A percentile compares a stretch with the other conserved stretches of the same genome.
These are phyloP conservation scores for Choreutis nemorana DNA, from an alignment of 2,888 invertebrate species.

Conservation along the genomic window DNA sequence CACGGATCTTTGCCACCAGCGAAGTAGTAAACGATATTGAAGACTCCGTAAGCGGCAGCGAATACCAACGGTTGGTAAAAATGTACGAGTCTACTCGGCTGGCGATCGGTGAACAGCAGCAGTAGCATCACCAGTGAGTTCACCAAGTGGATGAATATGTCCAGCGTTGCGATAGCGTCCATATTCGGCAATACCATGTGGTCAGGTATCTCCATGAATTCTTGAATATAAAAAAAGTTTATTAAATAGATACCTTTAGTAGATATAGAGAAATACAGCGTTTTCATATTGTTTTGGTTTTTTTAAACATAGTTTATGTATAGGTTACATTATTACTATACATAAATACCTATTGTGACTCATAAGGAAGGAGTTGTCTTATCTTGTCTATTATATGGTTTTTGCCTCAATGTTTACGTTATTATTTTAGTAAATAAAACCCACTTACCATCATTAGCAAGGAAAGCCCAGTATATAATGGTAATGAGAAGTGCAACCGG, in stretches of 20 bases:
- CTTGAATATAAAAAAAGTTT: constrained; percentile 4
- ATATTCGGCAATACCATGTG: too few species aligned
- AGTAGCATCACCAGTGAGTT: constrained; percentile 78
- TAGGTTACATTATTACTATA: too few species aligned
- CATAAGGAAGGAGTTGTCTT: too few species aligned
- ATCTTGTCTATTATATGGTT: too few species aligned
- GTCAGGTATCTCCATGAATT: too few species aligned
- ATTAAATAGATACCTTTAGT: constrained; percentile 2
- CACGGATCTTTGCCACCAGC: constrained; percentile 76
- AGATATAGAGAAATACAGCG: too few species aligned
- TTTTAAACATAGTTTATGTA: too few species aligned
- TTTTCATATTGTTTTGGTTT: too few species aligned
- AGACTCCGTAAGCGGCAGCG: constrained; percentile 71
- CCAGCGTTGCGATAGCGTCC: constrained; percentile 26
- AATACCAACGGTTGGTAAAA: constrained; percentile 70
- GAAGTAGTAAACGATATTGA: constrained; percentile 73
- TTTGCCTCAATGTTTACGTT: too few species aligned
- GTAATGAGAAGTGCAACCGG: constrained; percentile 48
- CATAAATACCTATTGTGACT: too few species aligned
- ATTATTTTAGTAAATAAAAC: constrained; percentile 2
- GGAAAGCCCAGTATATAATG: constrained; percentile 42
- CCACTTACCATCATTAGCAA: constrained; percentile 25
- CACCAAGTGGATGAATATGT: constrained; percentile 57
- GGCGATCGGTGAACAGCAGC: constrained; percentile 74
- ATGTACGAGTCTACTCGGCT: constrained; percentile 69